These are phyloP conservation scores for Spheniscus mendiculus DNA, from an alignment of 2,113 vertebrate genomes.

Conservation along the genomic window DNA sequence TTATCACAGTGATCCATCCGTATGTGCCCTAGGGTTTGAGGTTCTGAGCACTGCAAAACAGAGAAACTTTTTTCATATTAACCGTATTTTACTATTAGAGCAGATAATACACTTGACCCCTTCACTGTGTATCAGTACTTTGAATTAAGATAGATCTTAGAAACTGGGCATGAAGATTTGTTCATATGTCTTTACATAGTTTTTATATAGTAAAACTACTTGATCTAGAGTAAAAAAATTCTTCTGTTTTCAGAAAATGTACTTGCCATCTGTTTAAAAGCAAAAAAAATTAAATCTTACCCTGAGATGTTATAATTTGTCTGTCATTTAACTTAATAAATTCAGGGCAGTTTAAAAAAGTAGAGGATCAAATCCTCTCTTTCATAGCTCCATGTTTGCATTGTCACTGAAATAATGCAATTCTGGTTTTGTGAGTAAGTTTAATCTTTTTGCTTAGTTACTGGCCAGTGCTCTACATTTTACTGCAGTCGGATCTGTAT, in stretches of 20 bases:
- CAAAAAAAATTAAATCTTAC: not conserved
- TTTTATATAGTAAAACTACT: not conserved
- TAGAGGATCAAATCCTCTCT: not conserved
- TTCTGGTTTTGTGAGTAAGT: not conserved
- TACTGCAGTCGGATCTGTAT: not conserved
- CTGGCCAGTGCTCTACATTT: not conserved
- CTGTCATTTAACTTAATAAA: not conserved
- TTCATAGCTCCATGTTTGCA: not conserved
- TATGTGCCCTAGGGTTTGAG: not conserved
- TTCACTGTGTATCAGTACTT: not conserved
- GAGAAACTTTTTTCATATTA: not conserved
- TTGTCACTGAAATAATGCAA: not conserved
- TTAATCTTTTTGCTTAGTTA: not conserved
- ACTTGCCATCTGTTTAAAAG: not conserved
- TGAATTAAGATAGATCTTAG: not conserved
- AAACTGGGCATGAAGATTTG: not conserved
- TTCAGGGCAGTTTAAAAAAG: not conserved
- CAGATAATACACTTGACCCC: not conserved
- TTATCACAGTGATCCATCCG: not conserved
- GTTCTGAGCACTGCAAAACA: not conserved
- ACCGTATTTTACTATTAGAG: not conserved
- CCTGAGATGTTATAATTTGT: not conserved
- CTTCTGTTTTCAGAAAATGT: not conserved
- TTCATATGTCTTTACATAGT: not conserved
- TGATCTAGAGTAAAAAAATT: not conserved